phyloP scores from a whole-genome alignment of 2,113 vertebrate genomes.

The Dasyurus viverrinus region DNA sequence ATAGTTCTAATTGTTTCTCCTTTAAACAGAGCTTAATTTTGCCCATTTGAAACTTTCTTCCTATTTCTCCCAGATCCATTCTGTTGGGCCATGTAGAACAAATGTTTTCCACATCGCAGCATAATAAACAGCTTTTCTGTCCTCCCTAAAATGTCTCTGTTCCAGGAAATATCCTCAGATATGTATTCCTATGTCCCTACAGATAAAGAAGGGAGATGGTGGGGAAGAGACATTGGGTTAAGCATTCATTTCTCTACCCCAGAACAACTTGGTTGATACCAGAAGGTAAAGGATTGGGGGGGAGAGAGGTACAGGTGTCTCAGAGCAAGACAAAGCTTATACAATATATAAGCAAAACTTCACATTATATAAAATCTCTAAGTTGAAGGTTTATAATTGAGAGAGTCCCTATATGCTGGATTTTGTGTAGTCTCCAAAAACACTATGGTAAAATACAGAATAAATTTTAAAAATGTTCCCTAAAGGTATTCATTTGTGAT shows the following conservation, averaged over 20 bases:
- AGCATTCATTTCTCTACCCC: not conserved
- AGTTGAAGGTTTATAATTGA: not conserved
- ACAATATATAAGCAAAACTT: not conserved
- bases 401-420: not conserved
- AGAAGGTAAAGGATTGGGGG: not conserved
- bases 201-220: not conserved
- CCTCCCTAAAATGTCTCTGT: not conserved
- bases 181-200: not conserved
- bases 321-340: not conserved
- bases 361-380: not conserved
- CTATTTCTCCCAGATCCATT: not conserved
- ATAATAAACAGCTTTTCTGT: not conserved
- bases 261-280: not conserved
- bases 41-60: not conserved
- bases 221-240: not conserved
- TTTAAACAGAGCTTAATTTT: not conserved
- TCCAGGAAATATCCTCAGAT: not conserved
- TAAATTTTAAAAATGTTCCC: not conserved
- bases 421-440: not conserved
- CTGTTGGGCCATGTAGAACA: not conserved
- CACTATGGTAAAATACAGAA: not conserved
- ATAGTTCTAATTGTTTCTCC: not conserved
- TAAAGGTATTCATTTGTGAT: constrained; percentile 29
- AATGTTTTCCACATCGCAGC: not conserved
- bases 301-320: not conserved